These are phyloP conservation scores for Temnothorax unifasciatus DNA, from an alignment of 2,888 invertebrate genomes.

Conservation along the genomic window DNA sequence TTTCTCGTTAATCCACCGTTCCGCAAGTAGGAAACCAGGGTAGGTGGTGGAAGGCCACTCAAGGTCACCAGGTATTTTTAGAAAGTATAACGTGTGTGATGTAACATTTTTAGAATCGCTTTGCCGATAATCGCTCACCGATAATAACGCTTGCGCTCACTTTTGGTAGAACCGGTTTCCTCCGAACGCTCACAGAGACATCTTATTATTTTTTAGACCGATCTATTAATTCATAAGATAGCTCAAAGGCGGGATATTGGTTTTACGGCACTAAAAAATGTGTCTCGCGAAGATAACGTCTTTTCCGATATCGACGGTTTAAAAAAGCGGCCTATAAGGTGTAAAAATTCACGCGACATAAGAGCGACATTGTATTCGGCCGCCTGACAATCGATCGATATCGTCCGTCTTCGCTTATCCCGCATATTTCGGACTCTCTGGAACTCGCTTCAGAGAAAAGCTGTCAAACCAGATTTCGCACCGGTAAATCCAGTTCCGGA, in stretches of 20 bases:
- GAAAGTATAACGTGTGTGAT: constrained; percentile 37
- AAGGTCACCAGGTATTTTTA: constrained; percentile 43
- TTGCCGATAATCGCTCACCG: constrained; percentile 19
- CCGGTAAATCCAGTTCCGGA: constrained; percentile 61
- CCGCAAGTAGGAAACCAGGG: constrained; percentile 4
- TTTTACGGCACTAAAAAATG: neutral
- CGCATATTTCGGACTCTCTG: constrained; percentile 30
- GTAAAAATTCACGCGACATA: constrained; percentile 16
- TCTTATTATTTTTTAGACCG: constrained; percentile 18
- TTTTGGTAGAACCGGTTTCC: constrained; percentile 32
- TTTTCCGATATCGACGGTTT: neutral
- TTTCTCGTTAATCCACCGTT: constrained; percentile 26
- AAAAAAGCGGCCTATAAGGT: neutral
- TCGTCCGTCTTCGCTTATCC: neutral
- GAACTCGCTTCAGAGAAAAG: constrained; percentile 34
- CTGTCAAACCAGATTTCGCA: constrained; percentile 61
- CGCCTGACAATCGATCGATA: constrained; percentile 41
- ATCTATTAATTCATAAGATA: neutral
- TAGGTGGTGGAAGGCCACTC: constrained; percentile 34
- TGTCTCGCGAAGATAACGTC: neutral
- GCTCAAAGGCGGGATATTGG: neutral
- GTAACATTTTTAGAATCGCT: constrained; percentile 40
- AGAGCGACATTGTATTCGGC: constrained; percentile 8
- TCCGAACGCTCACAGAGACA: neutral
- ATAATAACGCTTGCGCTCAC: constrained; percentile 29